These are phyloP conservation scores for Leptinotarsa lineolata DNA, from an alignment of 1,140 invertebrate species.

Conservation along the genomic window DNA sequence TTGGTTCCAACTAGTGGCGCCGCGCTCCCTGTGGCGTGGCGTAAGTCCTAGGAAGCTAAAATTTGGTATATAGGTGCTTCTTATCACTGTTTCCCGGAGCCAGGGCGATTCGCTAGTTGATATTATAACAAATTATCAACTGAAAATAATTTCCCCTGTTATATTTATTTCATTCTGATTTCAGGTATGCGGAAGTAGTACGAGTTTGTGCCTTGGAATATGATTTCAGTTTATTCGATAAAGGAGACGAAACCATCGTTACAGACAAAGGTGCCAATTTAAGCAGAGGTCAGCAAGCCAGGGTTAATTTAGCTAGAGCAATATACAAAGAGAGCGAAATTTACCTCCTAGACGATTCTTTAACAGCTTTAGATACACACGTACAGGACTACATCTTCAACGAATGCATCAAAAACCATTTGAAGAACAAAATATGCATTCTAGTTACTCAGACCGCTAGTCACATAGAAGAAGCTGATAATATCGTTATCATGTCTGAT, in stretches of 20 bases:
- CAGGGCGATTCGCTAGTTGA: too few species aligned
- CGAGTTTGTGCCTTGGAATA: slow-evolving; percentile 65
- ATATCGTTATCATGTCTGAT: slow-evolving; percentile 66
- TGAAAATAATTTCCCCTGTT: too few species aligned
- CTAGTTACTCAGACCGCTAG: slow-evolving; percentile 82
- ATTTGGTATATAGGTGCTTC: too few species aligned
- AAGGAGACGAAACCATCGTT: slow-evolving; percentile 78
- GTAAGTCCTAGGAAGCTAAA: too few species aligned
- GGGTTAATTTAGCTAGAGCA: slow-evolving; percentile 84
- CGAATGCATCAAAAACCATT: slow-evolving; percentile 69
- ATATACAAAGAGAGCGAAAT: slow-evolving; percentile 79
- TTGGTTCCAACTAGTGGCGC: too few species aligned
- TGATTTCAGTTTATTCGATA: slow-evolving; percentile 71
- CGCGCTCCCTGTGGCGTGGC: too few species aligned
- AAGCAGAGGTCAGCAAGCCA: slow-evolving; percentile 86
- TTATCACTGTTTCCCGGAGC: too few species aligned
- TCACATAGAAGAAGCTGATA: slow-evolving; percentile 77
- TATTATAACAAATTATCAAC: too few species aligned
- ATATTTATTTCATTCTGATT: background rate
- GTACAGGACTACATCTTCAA: slow-evolving; percentile 81
- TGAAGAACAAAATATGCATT: slow-evolving; percentile 73
- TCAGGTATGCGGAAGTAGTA: slow-evolving; percentile 67
- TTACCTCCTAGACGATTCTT: slow-evolving; percentile 77
- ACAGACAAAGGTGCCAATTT: slow-evolving; percentile 79
- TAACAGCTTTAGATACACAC: slow-evolving; percentile 69